Percentiles rank a stretch among this genome's conserved stretches.
phyloP scores from a whole-genome alignment of 2,113 vertebrate genomes.

The Acrocephalus arundinaceus region DNA sequence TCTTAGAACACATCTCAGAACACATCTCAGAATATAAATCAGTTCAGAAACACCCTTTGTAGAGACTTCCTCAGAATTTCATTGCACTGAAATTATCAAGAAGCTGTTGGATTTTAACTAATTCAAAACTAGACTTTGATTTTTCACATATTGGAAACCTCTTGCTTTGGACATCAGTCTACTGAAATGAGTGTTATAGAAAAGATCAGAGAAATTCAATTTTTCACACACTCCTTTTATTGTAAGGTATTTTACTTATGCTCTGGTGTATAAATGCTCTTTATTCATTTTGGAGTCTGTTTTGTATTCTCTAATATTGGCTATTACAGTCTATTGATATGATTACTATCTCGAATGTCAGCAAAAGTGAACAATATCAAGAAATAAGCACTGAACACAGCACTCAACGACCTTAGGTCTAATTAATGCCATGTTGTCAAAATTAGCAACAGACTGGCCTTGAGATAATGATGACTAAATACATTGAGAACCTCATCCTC shows the following conservation, averaged over 20 bases:
- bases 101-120: background rate
- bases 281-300: background rate
- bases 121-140: background rate
- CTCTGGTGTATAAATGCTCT: background rate
- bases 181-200: background rate
- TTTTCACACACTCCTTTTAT: background rate
- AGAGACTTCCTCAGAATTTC: background rate
- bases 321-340: background rate
- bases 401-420: background rate
- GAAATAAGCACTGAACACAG: background rate
- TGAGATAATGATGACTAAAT: background rate
- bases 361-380: background rate
- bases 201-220: background rate
- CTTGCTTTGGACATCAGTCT: background rate
- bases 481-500: background rate
- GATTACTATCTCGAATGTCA: background rate
- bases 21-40: background rate
- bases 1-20: background rate
- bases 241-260: background rate
- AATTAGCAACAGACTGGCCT: background rate
- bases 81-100: background rate
- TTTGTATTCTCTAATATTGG: background rate
- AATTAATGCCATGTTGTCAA: background rate
- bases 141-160: background rate
- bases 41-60: background rate